Percentiles rank a stretch among this genome's conserved stretches.
These are phyloP conservation scores for Chitala chitala DNA, from an alignment of 2,113 vertebrate species.

Conservation along the genomic window DNA sequence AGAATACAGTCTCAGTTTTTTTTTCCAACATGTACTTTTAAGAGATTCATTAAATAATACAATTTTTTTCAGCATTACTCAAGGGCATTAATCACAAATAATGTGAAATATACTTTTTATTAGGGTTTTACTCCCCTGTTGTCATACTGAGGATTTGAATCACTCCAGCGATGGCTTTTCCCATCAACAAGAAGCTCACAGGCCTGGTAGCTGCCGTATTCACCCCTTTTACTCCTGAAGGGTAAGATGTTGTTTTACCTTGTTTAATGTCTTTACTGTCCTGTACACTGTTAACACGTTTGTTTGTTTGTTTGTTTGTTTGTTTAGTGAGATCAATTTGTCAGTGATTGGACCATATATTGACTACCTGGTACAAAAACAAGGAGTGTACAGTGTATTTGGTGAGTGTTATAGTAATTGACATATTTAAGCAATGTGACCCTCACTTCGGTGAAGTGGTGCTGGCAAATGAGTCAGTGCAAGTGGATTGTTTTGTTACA, in stretches of 20 bases:
- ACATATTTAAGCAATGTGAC: background rate
- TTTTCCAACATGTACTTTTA: too few species aligned
- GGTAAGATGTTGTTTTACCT: slow-evolving; percentile 56
- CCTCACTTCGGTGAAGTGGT: too few species aligned
- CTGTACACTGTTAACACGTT: background rate
- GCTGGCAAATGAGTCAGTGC: too few species aligned
- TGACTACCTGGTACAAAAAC: slow-evolving; percentile 75
- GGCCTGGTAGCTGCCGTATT: slow-evolving; percentile 86
- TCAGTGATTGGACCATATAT: slow-evolving; percentile 73
- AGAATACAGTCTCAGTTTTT: too few species aligned
- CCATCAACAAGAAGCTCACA: slow-evolving; percentile 52
- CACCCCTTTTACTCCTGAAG: slow-evolving; percentile 76
- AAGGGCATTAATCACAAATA: too few species aligned
- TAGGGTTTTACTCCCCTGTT: background rate
- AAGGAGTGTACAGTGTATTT: slow-evolving; percentile 77
- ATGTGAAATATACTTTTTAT: background rate
- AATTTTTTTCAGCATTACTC: too few species aligned
- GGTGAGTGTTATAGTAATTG: slow-evolving; percentile 64
- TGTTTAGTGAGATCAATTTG: slow-evolving; percentile 78
- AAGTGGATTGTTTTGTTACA: too few species aligned
- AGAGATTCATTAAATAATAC: too few species aligned
- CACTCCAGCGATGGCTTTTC: slow-evolving; percentile 53
- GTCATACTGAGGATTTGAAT: background rate
- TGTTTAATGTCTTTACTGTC: background rate
- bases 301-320: background rate